Evolutionary conservation across 1,140 invertebrate species (phyloP), one percentile per base, ranked within the genome.

Genomic region (Eriocheir sinensis): DNA sequence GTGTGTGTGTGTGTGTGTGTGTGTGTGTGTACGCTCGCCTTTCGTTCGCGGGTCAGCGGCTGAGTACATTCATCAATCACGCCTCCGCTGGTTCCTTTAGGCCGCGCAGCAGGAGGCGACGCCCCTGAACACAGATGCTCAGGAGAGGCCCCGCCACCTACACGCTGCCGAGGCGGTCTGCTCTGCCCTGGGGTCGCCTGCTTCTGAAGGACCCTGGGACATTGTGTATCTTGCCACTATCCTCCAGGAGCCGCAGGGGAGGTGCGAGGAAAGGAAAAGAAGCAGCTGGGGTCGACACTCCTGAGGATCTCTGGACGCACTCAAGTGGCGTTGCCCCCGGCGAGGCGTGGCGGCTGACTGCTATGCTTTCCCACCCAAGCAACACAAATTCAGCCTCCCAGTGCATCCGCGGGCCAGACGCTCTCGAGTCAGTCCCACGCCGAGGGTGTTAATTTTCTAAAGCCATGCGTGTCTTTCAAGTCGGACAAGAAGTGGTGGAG

Each of bases 171-270:
- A 72, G 60, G 60, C n/a, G 60, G 60, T n/a, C 60, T 21, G 60
- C 60, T 21, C 60, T 72, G 60, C 21, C 60, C 60, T 72, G 60
- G n/a, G n/a, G 60, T n/a, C 60, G 60, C n/a, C 27, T 21, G 60
- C 60, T 72, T 72, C n/a, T 72, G 60, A 72, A 72, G 60, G 60
- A 72, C 60, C 60, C 60, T 72, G 60, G 60, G 60, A 53, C 21
- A 72, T 72, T 72, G 60, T 72, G 60, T 72, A n/a, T 72, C 60
- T n/a, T 72, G 60, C 60, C 60, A 72, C 60, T n/a, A 72, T n/a
- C 60, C 6, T n/a, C 17, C 6, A 21, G n/a, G 8, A n/a, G 60
- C 60, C n/a, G 60, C 9, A 72, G 60, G 60, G 17, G 27, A n/a
- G n/a, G 60, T 53, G 48, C 48, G 48, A 72, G 27, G n/a, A 72